Percentiles rank a stretch among this genome's conserved stretches.
Conservation (phyloP, 2,888 invertebrate species). For the Caprella mutica region DNA sequence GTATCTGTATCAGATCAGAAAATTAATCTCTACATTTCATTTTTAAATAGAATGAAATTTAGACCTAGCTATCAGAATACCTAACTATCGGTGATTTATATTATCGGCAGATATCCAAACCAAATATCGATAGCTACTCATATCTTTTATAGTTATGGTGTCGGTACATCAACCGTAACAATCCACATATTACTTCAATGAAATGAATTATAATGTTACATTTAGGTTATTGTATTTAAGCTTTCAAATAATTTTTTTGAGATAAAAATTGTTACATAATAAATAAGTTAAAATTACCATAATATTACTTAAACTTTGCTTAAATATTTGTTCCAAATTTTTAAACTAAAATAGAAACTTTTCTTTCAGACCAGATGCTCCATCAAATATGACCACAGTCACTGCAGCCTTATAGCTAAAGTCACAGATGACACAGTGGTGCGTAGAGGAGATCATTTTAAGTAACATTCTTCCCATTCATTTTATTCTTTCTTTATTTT, state of each 20-base stretch:
- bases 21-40: too few relatives aligned
- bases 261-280: neutral
- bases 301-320: neutral
- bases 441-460: slow-evolving; percentile 4
- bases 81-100: too few relatives aligned
- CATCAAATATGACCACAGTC: slow-evolving; percentile 83
- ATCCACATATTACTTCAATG: neutral
- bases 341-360: too few relatives aligned
- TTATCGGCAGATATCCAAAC: too few relatives aligned
- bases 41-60: too few relatives aligned
- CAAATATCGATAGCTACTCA: too few relatives aligned
- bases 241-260: neutral
- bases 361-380: slow-evolving; percentile 60
- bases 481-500: neutral
- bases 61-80: too few relatives aligned
- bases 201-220: neutral
- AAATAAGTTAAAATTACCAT: neutral
- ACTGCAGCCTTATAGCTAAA: slow-evolving; percentile 74
- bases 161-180: too few relatives aligned
- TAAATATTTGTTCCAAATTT: too few relatives aligned
- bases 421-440: slow-evolving; percentile 77
- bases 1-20: too few relatives aligned
- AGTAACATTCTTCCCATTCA: neutral
- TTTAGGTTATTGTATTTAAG: neutral
- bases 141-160: too few relatives aligned